phyloP scores from a whole-genome alignment of 2,113 vertebrate species.

The Blennius ocellaris region DNA sequence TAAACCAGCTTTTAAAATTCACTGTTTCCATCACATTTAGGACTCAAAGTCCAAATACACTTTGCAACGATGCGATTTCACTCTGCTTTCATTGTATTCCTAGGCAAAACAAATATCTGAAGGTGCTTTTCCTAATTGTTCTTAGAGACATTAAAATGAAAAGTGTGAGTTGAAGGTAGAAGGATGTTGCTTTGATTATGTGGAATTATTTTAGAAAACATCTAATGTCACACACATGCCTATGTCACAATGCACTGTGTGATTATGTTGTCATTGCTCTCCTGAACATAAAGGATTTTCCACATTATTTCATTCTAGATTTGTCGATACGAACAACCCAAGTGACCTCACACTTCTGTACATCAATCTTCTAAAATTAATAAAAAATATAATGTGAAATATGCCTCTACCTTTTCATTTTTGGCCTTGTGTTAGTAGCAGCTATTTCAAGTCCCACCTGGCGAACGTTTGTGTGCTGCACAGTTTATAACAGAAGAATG shows the following conservation, averaged over 20 bases:
- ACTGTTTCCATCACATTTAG: too few species aligned
- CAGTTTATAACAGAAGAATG: neutral
- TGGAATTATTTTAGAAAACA: neutral
- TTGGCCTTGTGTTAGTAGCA: neutral
- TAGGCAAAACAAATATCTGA: too few species aligned
- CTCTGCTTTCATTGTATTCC: too few species aligned
- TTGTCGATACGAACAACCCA: too few species aligned
- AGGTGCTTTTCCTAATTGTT: neutral
- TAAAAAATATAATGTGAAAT: neutral
- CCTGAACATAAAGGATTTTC: neutral
- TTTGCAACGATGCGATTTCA: too few species aligned
- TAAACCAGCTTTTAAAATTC: too few species aligned
- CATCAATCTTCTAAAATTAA: neutral
- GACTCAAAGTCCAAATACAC: too few species aligned
- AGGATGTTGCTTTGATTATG: neutral
- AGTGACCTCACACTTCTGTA: neutral
- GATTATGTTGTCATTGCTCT: neutral
- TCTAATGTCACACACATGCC: neutral
- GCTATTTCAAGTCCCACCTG: conserved; percentile 2
- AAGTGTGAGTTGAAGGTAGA: neutral
- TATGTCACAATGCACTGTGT: neutral
- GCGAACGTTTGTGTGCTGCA: neutral
- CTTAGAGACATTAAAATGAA: neutral
- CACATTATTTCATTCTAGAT: neutral
- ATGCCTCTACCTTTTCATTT: neutral